Conservation (phyloP, 2,888 invertebrate species). For the Mamestra brassicae region DNA sequence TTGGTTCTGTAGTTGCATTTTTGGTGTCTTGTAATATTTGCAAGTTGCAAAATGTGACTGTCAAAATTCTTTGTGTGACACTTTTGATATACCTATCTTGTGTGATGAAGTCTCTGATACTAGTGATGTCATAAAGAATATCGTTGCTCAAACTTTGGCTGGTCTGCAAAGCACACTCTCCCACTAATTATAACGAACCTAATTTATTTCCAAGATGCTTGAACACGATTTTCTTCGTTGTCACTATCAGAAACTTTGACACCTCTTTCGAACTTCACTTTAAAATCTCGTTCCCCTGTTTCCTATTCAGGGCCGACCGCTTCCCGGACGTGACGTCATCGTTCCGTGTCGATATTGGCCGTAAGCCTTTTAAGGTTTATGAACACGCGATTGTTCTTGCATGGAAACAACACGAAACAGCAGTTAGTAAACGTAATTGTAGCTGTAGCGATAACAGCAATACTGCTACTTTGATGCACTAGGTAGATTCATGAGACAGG, state of each 20-base stretch:
- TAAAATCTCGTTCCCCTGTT: constrained; percentile 62
- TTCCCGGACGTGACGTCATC: constrained; percentile 74
- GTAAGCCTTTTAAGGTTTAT: constrained; percentile 54
- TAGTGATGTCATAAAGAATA: background rate
- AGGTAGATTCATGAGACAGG: constrained; percentile 19
- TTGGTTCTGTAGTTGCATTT: constrained; percentile 56
- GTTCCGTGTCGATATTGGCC: constrained; percentile 67
- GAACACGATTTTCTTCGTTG: constrained; percentile 38
- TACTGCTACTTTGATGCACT: constrained; percentile 32
- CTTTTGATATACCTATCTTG: background rate
- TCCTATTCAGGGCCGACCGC: constrained; percentile 66
- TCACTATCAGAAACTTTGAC: constrained; percentile 58
- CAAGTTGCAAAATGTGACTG: background rate
- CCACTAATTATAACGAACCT: constrained; percentile 21
- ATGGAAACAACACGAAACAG: constrained; percentile 52
- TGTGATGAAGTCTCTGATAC: background rate
- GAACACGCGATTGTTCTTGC: constrained; percentile 53
- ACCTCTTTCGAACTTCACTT: constrained; percentile 51
- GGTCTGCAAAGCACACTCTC: background rate
- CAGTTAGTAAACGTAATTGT: constrained; percentile 50
- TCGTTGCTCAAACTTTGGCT: background rate
- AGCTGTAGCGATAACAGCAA: constrained; percentile 47
- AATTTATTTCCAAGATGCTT: constrained; percentile 31
- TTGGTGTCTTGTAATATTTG: constrained; percentile 25
- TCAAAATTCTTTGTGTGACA: background rate